Evolutionary conservation across 2,888 invertebrate genomes (phyloP).

Genomic region (Yponomeuta sedellus): DNA sequence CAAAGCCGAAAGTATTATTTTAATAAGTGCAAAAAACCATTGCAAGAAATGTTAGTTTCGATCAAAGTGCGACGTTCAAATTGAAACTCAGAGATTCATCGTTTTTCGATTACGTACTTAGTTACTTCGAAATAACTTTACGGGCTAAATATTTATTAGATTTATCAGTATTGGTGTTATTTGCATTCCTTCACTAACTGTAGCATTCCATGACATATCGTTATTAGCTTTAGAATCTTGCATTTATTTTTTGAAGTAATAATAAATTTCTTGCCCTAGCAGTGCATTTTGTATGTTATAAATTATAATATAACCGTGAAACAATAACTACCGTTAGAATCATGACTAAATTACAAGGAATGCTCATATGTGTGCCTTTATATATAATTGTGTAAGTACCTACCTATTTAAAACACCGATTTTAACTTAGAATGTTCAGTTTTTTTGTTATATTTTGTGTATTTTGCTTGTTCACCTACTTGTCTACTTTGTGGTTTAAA

Average conservation of each 20-base stretch:
- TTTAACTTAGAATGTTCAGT: too few species aligned
- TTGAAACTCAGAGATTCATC: neutral
- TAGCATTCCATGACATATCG: neutral
- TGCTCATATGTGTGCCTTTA: slow-evolving; percentile 7
- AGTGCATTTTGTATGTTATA: neutral
- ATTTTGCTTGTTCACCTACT: too few species aligned
- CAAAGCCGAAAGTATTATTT: too few species aligned
- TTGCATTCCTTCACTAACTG: neutral
- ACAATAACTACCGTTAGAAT: slow-evolving; percentile 26
- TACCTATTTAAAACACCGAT: slow-evolving; percentile 13
- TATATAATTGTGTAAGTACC: slow-evolving; percentile 13
- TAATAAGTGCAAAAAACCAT: neutral
- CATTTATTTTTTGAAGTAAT: neutral
- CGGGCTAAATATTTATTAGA: neutral
- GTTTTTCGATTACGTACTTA: neutral
- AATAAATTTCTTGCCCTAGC: neutral
- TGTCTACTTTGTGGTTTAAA: too few species aligned
- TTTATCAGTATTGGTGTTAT: neutral
- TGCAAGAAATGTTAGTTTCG: neutral
- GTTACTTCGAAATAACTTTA: neutral
- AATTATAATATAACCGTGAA: neutral
- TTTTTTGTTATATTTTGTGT: too few species aligned
- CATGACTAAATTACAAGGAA: slow-evolving; percentile 33
- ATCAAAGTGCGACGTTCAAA: neutral
- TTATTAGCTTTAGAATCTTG: neutral